phyloP scores from a whole-genome alignment of 2,113 vertebrate genomes.

The Carollia perspicillata region DNA sequence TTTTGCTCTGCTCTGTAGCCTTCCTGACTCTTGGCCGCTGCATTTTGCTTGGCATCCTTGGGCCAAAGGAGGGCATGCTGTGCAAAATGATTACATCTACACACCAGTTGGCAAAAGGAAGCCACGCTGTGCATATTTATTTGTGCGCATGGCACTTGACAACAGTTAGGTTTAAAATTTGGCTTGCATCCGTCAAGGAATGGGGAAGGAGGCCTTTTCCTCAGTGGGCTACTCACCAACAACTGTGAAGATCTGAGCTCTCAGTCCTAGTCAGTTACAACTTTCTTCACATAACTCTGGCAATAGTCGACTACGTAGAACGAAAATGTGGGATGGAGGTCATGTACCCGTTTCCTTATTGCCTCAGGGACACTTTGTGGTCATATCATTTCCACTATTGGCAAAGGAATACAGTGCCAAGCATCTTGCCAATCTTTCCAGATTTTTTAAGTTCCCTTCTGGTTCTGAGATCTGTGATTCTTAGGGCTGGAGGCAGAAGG shows the following conservation, averaged over 20 bases:
- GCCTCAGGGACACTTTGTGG: neutral
- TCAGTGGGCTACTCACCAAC: neutral
- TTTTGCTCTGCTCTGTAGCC: neutral
- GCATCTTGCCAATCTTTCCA: neutral
- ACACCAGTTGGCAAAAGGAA: constrained; percentile 54
- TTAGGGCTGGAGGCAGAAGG: neutral
- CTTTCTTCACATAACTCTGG: neutral
- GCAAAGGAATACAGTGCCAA: neutral
- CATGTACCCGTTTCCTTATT: neutral
- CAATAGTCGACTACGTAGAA: neutral
- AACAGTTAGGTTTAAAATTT: constrained; percentile 48
- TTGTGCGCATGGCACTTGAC: constrained; percentile 39
- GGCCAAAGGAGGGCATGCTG: constrained; percentile 29
- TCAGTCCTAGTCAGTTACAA: neutral
- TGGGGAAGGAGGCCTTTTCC: neutral
- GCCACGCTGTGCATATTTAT: constrained; percentile 47
- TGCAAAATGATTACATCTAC: constrained; percentile 35
- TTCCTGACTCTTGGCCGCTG: neutral
- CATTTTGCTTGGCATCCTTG: constrained; percentile 22
- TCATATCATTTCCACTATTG: neutral
- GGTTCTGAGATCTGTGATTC: neutral
- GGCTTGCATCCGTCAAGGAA: constrained; percentile 13
- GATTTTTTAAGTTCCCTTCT: neutral
- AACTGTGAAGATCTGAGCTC: neutral
- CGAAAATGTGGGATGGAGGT: neutral